These are phyloP conservation scores for Paracentrotus lividus DNA, from an alignment of 53 echinoderm and acorn worm species.

Conservation along the genomic window DNA sequence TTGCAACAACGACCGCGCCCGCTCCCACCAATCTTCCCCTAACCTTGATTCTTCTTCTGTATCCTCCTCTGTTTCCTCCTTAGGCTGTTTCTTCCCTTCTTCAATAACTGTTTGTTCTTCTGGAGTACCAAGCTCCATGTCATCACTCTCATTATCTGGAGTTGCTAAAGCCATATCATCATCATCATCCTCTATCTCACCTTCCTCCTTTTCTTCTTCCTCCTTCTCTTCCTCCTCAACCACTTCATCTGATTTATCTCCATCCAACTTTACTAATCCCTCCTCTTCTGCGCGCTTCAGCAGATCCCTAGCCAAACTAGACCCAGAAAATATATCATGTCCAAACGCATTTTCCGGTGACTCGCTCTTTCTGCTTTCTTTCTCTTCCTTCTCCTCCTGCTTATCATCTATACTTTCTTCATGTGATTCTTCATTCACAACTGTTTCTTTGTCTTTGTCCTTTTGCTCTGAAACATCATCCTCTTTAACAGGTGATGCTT, in stretches of 20 bases:
- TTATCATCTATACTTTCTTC: not conserved
- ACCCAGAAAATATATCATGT: conserved; percentile 57
- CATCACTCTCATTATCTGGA: conserved; percentile 64
- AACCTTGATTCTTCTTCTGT: conserved; percentile 73
- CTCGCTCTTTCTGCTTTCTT: conserved; percentile 5
- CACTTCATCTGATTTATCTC: conserved; percentile 70
- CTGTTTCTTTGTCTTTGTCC: conserved; percentile 21
- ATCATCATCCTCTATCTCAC: not conserved
- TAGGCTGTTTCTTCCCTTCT: conserved; percentile 25
- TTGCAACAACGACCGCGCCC: conserved; percentile 75
- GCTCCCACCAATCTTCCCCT: conserved; percentile 81
- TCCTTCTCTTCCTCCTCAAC: conserved; percentile 56
- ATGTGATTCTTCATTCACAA: not conserved
- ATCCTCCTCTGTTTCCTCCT: conserved; percentile 71
- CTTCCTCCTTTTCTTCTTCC: conserved; percentile 56
- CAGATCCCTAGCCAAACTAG: conserved; percentile 74
- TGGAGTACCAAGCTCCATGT: conserved; percentile 53
- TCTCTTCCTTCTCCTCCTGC: not conserved
- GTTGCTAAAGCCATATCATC: conserved; percentile 69
- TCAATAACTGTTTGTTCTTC: conserved; percentile 42
- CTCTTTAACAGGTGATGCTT: conserved; percentile 3
- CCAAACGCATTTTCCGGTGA: conserved; percentile 55
- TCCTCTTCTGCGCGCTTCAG: conserved; percentile 68
- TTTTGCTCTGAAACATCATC: conserved; percentile 44
- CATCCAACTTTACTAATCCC: conserved; percentile 73